Base-by-base conservation (phyloP, 2,797 vertebrate species). In the Neosilurus mollespiculum region DNA sequence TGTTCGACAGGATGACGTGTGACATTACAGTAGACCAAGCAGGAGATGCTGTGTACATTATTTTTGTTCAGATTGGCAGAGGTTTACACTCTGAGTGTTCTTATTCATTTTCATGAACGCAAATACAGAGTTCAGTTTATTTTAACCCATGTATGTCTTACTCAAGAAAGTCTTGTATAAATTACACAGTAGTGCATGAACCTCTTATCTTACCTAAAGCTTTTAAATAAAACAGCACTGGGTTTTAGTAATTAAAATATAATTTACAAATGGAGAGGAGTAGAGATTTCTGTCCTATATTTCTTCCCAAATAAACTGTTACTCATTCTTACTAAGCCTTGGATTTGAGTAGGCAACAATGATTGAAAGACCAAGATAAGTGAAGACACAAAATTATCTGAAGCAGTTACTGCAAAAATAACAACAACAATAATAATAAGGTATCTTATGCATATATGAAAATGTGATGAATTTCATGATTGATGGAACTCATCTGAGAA, bases 261-360 rank as follows among this genome's bases (percentile, higher is more conserved):
- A 3, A 20, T 56, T 58, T 75, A 22, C 3, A 34, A 12, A 58
- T 2, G 9, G 26, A 37, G 4, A 75, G 14, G 51, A 20, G 6
- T 54, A 30, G 24, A 56, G 7, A 26, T 56, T 26, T 51, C 14
- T 30, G 53, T 5, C 20, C 26, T 70, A 15, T 11, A 18, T 56
- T 30, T 34, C 71, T 56, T 20, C 24, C 7, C 26, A 56, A 62
- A 34, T 43, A 30, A 76, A n/a, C 61, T 20, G 20, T 15, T 34
- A 56, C 0, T 58, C 11, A n/a, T 51, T 78, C n/a, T n/a, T 43
- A 30, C 14, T 3, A 49, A 26, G 20, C 64, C 70, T 70, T 82
- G 83, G 77, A 85, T 85, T 82, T 81, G 78, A 87, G 62, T 30
- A 82, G 43, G 34, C 43, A 49, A 24, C 20, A 34, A 16, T 51